A percentile compares a stretch with the other conserved stretches of the same genome.
phyloP scores from a whole-genome alignment of 1,140 invertebrate species.

The Diachasmimorpha longicaudata region DNA sequence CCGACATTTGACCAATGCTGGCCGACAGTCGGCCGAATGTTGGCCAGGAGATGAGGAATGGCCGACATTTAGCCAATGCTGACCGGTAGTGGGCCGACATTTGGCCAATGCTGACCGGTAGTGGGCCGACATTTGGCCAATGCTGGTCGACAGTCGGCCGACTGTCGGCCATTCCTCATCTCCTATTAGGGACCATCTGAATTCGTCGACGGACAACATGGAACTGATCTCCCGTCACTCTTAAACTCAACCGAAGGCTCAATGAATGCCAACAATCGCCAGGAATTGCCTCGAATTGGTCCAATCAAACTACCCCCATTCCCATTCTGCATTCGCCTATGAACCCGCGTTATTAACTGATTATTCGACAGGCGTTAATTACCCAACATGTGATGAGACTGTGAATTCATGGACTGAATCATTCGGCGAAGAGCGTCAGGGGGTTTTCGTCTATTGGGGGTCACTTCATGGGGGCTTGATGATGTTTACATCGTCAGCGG shows the following conservation, averaged over 20 bases:
- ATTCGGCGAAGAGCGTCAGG: too few relatives aligned
- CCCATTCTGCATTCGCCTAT: constrained; percentile 54
- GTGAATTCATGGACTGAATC: background rate
- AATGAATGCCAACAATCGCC: constrained; percentile 64
- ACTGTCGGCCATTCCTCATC: too few relatives aligned
- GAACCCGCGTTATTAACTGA: constrained; percentile 59
- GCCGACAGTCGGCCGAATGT: too few relatives aligned
- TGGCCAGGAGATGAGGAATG: too few relatives aligned
- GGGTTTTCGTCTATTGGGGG: too few relatives aligned
- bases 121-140: too few relatives aligned
- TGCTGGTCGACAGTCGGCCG: too few relatives aligned
- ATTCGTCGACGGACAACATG: constrained; percentile 47
- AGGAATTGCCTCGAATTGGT: constrained; percentile 66
- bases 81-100: too few relatives aligned
- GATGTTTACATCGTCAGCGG: background rate
- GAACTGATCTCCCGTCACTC: constrained; percentile 52
- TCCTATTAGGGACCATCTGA: constrained; percentile 7
- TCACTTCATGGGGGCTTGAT: too few relatives aligned
- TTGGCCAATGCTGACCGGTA: too few relatives aligned
- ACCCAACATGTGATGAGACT: constrained; percentile 21
- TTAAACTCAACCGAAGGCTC: constrained; percentile 51
- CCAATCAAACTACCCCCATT: constrained; percentile 65
- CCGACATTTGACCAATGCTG: too few relatives aligned
- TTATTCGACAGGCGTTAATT: constrained; percentile 56
- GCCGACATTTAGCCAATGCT: too few relatives aligned